Evolutionary conservation across 2,888 invertebrate species (phyloP), one percentile per base, ranked within the genome.

Genomic region (Zygogramma bicolorata): DNA sequence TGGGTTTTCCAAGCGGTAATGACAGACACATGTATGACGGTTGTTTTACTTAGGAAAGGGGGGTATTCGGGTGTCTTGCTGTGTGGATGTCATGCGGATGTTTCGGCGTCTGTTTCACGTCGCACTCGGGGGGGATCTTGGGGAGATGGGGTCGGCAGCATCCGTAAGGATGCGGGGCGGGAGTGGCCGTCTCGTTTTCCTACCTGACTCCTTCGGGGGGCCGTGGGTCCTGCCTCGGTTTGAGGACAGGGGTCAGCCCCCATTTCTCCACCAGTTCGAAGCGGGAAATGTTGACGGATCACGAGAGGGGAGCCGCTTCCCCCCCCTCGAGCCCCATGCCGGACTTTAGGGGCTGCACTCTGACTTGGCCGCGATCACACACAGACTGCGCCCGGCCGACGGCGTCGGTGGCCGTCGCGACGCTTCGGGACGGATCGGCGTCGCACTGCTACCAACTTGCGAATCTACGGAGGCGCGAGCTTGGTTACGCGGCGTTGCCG

Each of bases 241-340:
- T 93, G 92, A 96, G 94, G 94, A 96, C 95, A 93, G 96, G 96
- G 93, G 96, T 96, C 91, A 96, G 95, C 94, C 96, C 96, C 96
- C 96, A 96, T 95, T 95, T 95, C 92, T 96, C 96, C 91, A 95
- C 93, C 91, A 96, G 95, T 93, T 96, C 96, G 94, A 96, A 94
- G 92, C 95, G 96, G 93, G 96, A 95, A 97, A 96, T 96, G 94
- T 94, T 95, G 94, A 92, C 92, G 91, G 91, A 89, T 90, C 89
- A 89, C 89, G 90, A 89, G 89, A 90, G 89, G 90, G 89, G 89
- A 88, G 88, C 85, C 86, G 85, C 87, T 86, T 89, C 89, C 90
- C 90, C 90, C 89, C 90, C 89, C 89, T 89, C 81, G 80, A 88
- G 89, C 90, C 91, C 91, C 90, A 89, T 90, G 87, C 85, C 86